Conservation (phyloP, 1,140 invertebrate genomes). For the Zaprionus taronus region DNA sequence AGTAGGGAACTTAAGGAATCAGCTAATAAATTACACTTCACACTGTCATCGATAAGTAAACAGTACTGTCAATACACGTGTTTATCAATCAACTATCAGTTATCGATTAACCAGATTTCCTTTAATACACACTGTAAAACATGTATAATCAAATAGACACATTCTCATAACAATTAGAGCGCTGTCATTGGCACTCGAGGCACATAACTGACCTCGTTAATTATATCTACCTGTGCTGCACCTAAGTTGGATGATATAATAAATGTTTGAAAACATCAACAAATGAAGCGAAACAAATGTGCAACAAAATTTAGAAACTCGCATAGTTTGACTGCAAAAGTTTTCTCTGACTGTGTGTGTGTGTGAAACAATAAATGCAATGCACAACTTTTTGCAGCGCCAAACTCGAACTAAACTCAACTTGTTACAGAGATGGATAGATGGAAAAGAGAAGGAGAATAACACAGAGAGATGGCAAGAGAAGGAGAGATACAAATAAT, state of each 20-base stretch:
- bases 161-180: not conserved
- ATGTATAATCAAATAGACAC: not conserved
- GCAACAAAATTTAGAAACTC: constrained; percentile 18
- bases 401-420: constrained; percentile 11
- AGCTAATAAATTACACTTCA: not conserved
- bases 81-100: not conserved
- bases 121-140: not conserved
- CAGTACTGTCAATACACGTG: not conserved
- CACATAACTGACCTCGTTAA: constrained; percentile 3
- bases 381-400: constrained; percentile 2
- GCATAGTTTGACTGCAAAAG: constrained; percentile 14
- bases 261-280: constrained; percentile 6
- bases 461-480: not conserved
- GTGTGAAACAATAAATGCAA: constrained; percentile 7
- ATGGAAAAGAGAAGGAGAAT: not conserved
- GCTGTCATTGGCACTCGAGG: not conserved
- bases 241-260: not conserved
- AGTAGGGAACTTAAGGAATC: not conserved
- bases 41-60: not conserved
- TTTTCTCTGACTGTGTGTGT: not conserved
- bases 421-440: not conserved
- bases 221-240: not conserved
- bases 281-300: constrained; percentile 15
- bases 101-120: not conserved
- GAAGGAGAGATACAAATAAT: not conserved